A percentile compares a stretch with the other conserved stretches of the same genome.
Evolutionary conservation across 1,140 invertebrate genomes (phyloP).

Genomic region (Tribolium castaneum): DNA sequence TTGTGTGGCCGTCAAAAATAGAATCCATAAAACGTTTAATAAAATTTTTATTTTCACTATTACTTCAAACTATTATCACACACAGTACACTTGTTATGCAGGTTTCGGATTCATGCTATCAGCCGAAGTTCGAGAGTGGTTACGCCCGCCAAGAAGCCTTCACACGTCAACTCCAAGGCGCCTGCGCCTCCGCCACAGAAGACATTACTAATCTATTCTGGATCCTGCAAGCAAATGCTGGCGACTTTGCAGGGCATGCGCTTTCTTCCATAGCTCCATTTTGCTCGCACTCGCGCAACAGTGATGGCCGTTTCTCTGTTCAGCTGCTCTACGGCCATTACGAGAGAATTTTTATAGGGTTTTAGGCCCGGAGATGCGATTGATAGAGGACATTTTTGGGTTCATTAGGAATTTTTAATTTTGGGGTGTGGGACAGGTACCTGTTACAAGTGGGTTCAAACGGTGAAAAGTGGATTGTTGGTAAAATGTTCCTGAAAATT

Average conservation of each 20-base stretch:
- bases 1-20: conserved; percentile 40
- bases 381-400: conserved; percentile 56
- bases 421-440: too few relatives aligned
- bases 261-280: conserved; percentile 42
- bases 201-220: conserved; percentile 53
- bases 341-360: conserved; percentile 50
- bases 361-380: conserved; percentile 49
- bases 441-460: too few relatives aligned
- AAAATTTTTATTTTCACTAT: conserved; percentile 54
- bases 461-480: too few relatives aligned
- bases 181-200: conserved; percentile 54
- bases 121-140: conserved; percentile 57
- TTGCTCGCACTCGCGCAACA: conserved; percentile 30
- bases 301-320: conserved; percentile 1
- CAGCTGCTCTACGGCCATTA: conserved; percentile 52
- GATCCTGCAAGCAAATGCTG: conserved; percentile 52
- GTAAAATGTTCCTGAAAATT: too few relatives aligned
- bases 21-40: conserved; percentile 53
- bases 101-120: conserved; percentile 53
- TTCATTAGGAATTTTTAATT: conserved; percentile 57
- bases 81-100: conserved; percentile 53
- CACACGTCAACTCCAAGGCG: conserved; percentile 56
- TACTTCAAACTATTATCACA: conserved; percentile 53
- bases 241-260: conserved; percentile 53
- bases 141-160: conserved; percentile 59